These are phyloP conservation scores for Rhynchopsitta pachyrhyncha DNA, from an alignment of 2,113 vertebrate genomes.

Conservation along the genomic window DNA sequence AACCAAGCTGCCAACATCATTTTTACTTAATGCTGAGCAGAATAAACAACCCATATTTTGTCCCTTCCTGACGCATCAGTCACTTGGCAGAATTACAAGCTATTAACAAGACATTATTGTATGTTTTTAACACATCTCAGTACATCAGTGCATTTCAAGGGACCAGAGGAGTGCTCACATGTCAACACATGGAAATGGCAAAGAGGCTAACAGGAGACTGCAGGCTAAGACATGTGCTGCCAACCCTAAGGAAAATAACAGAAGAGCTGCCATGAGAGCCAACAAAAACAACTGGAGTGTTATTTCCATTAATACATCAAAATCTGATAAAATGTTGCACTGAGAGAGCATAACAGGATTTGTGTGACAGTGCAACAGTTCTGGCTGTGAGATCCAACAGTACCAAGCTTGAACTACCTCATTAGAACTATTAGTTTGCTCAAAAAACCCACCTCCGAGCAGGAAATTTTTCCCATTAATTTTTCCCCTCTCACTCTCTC, in stretches of 20 bases:
- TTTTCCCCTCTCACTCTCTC: not conserved
- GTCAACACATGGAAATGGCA: not conserved
- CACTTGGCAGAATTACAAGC: not conserved
- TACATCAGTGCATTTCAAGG: fast-evolving
- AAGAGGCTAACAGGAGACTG: not conserved
- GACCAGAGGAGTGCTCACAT: fast-evolving
- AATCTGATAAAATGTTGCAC: not conserved
- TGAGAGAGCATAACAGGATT: not conserved
- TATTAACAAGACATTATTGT: fast-evolving
- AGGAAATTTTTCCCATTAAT: too few species aligned
- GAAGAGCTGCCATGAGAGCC: not conserved
- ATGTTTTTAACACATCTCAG: not conserved
- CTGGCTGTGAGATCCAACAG: not conserved
- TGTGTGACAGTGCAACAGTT: fast-evolving
- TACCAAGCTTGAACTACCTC: not conserved
- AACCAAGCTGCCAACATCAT: not conserved
- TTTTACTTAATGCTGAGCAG: fast-evolving
- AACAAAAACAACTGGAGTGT: not conserved
- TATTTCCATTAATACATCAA: not conserved
- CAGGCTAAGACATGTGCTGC: not conserved
- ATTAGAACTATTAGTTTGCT: not conserved
- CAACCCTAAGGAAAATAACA: not conserved
- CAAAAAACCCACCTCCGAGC: not conserved
- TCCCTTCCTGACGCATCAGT: not conserved
- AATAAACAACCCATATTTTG: not conserved